These are phyloP conservation scores for Drosophila rellima DNA, from an alignment of 2,888 invertebrate species.

Conservation along the genomic window DNA sequence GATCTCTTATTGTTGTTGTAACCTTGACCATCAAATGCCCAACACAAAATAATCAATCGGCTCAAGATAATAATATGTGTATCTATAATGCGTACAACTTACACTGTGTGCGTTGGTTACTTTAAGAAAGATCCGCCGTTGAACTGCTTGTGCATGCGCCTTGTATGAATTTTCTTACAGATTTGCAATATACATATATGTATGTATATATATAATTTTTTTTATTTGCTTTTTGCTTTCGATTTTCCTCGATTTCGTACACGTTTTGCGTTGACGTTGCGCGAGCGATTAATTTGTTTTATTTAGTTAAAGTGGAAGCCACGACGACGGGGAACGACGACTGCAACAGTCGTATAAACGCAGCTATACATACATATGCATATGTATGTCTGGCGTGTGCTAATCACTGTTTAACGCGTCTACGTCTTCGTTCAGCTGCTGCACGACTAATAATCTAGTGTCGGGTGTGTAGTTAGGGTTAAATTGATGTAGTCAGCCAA, in stretches of 20 bases:
- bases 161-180: conserved; percentile 10
- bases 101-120: conserved; percentile 38
- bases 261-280: conserved; percentile 48
- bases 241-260: conserved; percentile 28
- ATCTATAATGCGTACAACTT: conserved; percentile 46
- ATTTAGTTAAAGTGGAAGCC: conserved; percentile 66
- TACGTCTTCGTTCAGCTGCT: conserved; percentile 28
- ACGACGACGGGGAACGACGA: conserved; percentile 46
- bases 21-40: conserved; percentile 72
- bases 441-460: conserved; percentile 19
- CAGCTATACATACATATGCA: conserved; percentile 30
- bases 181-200: conserved; percentile 8
- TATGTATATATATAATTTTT: conserved; percentile 10
- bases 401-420: conserved; percentile 41
- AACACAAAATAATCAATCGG: conserved; percentile 36
- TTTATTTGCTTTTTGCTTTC: conserved; percentile 33
- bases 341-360: conserved; percentile 24
- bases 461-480: conserved; percentile 31
- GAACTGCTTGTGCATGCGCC: conserved; percentile 39
- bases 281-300: conserved; percentile 63
- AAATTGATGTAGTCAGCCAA: conserved; percentile 38
- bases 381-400: conserved; percentile 11
- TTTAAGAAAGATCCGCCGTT: conserved; percentile 10
- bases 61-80: conserved; percentile 33
- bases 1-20: conserved; percentile 54